Conservation (phyloP, 2,113 vertebrate genomes). For the Machaerirhynchus nigripectus region DNA sequence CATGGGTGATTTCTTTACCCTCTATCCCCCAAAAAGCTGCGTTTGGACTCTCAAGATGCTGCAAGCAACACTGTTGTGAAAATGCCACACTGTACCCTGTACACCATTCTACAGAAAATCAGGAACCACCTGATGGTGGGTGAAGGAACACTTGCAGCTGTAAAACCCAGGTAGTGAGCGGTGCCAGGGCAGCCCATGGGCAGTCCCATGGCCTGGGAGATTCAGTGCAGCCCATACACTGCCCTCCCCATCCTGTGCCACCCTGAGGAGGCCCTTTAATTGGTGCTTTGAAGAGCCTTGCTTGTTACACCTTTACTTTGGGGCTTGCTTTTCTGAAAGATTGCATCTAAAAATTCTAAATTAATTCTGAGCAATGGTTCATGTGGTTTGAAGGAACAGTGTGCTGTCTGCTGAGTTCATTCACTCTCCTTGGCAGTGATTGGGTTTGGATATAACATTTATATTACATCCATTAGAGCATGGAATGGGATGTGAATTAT, state of each 20-base stretch:
- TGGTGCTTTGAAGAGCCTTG: background rate
- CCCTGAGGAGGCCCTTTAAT: background rate
- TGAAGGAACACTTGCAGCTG: background rate
- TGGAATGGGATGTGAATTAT: constrained; percentile 37
- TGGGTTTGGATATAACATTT: constrained; percentile 26
- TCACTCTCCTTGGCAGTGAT: constrained; percentile 13
- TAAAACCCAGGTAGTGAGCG: background rate
- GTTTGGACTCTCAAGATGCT: background rate
- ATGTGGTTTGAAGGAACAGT: background rate
- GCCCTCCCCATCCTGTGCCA: background rate
- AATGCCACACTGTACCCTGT: background rate
- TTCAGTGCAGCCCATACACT: background rate
- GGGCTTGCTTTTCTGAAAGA: background rate
- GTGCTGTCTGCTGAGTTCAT: background rate
- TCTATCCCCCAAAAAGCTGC: background rate
- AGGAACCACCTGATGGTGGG: background rate
- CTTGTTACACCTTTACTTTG: background rate
- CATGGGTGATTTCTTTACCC: background rate
- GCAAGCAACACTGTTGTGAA: background rate
- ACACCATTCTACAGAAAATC: background rate
- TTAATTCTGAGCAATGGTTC: background rate
- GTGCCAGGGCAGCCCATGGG: background rate
- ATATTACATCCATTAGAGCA: constrained; percentile 33
- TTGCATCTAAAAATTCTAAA: background rate
- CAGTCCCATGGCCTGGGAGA: background rate